phyloP scores from a whole-genome alignment of 1,140 invertebrate species.

The Drosophila sp. region DNA sequence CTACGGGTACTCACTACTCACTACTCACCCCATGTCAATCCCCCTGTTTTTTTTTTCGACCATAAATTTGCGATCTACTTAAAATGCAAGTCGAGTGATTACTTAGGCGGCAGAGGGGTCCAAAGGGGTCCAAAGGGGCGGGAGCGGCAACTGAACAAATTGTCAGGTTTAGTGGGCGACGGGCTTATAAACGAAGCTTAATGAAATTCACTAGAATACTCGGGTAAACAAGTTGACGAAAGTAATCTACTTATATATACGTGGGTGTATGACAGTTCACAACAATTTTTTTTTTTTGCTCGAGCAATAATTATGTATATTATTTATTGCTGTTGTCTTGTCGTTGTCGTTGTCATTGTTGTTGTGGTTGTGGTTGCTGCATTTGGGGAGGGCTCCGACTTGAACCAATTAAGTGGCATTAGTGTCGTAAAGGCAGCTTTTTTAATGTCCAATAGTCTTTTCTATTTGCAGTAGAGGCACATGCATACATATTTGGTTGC shows the following conservation, averaged over 20 bases:
- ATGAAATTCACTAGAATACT: conserved; percentile 39
- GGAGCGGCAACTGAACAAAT: conserved; percentile 19
- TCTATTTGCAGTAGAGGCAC: not conserved
- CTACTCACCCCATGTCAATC: not conserved
- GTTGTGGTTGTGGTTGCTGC: not conserved
- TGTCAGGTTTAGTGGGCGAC: conserved; percentile 34
- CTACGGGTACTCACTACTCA: not conserved
- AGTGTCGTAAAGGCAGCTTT: not conserved
- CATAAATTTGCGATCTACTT: conserved; percentile 37
- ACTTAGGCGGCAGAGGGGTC: not conserved
- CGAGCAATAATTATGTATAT: conserved; percentile 41
- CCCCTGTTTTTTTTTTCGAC: conserved; percentile 14
- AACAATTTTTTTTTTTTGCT: not conserved
- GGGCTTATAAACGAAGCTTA: conserved; percentile 43
- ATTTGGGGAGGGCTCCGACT: conserved; percentile 5
- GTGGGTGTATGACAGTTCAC: not conserved
- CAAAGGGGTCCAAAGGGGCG: not conserved
- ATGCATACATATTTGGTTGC: not conserved
- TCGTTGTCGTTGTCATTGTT: not conserved
- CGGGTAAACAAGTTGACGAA: conserved; percentile 52
- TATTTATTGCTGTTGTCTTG: conserved; percentile 13
- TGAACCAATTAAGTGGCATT: conserved; percentile 32
- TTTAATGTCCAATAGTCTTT: not conserved
- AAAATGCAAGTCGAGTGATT: conserved; percentile 15
- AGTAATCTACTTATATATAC: conserved; percentile 33